Evolutionary conservation across 2,113 vertebrate genomes (phyloP).

Genomic region (Myiozetetes cayanensis): DNA sequence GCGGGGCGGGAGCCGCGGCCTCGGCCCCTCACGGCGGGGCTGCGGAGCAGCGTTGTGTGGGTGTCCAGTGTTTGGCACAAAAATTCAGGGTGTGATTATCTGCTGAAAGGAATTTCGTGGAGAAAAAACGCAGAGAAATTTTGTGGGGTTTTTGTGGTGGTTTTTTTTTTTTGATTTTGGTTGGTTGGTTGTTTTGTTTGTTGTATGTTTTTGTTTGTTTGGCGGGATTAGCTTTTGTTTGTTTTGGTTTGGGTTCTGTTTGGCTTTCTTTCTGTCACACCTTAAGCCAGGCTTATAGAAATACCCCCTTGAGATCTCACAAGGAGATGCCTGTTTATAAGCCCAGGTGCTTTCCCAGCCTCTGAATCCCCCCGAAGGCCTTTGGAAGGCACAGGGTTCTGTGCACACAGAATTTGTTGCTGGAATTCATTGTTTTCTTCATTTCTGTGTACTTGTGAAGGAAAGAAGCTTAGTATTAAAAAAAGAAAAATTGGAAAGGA

Average conservation of each 20-base stretch:
- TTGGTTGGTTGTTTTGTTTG: too few relatives aligned
- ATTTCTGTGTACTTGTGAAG: background rate
- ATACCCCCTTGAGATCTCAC: fast-evolving
- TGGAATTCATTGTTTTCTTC: background rate
- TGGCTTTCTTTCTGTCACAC: background rate
- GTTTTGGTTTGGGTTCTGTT: background rate
- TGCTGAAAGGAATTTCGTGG: too few relatives aligned
- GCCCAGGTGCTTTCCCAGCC: background rate
- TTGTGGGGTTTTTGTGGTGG: too few relatives aligned
- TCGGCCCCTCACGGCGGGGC: fast-evolving
- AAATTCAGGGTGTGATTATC: fast-evolving
- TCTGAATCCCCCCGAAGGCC: fast-evolving
- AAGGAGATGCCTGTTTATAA: fast-evolving
- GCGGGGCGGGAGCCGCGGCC: background rate
- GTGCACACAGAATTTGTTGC: fast-evolving
- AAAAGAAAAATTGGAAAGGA: background rate
- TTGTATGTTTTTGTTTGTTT: too few relatives aligned
- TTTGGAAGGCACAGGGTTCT: background rate
- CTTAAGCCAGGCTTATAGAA: background rate
- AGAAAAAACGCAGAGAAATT: background rate
- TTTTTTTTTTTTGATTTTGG: background rate
- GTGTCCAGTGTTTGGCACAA: background rate
- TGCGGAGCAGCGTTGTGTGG: background rate
- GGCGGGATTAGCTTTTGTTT: background rate
- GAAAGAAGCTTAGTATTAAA: background rate